phyloP scores from a whole-genome alignment of 2,113 vertebrate species.

The Ceyx melanurus region DNA sequence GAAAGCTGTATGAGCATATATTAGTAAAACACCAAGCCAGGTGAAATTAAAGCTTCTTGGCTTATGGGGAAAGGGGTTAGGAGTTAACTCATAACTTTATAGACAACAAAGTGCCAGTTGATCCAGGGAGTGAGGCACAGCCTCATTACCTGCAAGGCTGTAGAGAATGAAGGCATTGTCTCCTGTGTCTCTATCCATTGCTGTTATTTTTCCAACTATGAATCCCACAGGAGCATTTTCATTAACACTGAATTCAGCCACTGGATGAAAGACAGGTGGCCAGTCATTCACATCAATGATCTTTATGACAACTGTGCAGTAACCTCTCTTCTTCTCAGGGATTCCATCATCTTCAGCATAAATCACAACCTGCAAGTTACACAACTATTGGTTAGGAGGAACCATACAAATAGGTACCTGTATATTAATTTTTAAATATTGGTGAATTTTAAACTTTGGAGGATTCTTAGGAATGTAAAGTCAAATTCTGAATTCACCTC shows the following conservation, averaged over 20 bases:
- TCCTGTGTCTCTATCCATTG: conserved; percentile 59
- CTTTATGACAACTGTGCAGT: conserved; percentile 58
- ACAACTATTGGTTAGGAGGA: background rate
- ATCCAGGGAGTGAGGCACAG: background rate
- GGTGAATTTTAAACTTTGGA: background rate
- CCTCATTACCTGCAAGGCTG: conserved; percentile 52
- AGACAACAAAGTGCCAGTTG: background rate
- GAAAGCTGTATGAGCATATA: background rate
- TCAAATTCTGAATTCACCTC: background rate
- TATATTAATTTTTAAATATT: background rate
- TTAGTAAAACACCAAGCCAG: background rate
- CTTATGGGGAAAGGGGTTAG: background rate
- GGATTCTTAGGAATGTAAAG: background rate
- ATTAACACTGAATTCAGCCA: conserved; percentile 17
- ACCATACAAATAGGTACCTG: background rate
- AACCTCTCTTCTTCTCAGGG: conserved; percentile 65
- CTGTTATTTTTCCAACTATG: conserved; percentile 53
- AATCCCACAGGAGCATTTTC: conserved; percentile 48
- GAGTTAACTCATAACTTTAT: background rate
- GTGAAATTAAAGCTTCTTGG: background rate
- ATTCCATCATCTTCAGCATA: conserved; percentile 66
- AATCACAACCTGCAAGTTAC: conserved; percentile 45
- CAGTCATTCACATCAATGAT: conserved; percentile 66
- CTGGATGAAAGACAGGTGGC: conserved; percentile 53
- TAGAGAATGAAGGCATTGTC: conserved; percentile 68